A percentile compares a stretch with the other conserved stretches of the same genome.
Evolutionary conservation across 2,113 vertebrate genomes (phyloP).

Genomic region (Ascaphus truei): DNA sequence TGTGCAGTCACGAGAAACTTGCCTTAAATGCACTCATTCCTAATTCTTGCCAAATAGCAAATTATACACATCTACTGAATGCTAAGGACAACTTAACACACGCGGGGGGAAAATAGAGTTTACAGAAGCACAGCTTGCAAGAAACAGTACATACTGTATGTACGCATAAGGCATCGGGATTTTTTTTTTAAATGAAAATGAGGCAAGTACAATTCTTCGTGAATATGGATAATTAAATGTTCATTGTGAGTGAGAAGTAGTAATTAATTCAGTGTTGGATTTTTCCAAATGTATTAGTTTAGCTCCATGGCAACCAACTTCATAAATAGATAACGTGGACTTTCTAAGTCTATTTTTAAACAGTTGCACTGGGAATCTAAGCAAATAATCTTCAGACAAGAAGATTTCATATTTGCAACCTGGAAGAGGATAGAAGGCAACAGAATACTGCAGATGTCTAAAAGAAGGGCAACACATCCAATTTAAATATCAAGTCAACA

Average conservation of each 20-base stretch:
- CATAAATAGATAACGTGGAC: slow-evolving; percentile 66
- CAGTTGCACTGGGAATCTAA: slow-evolving; percentile 56
- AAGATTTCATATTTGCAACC: too few species aligned
- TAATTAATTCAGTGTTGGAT: slow-evolving; percentile 81
- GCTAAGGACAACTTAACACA: slow-evolving; percentile 16
- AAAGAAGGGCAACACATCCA: too few species aligned
- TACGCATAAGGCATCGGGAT: neutral
- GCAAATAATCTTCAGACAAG: slow-evolving; percentile 47
- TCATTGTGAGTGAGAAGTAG: slow-evolving; percentile 72
- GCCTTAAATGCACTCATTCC: neutral
- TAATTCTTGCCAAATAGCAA: neutral
- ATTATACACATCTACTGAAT: neutral
- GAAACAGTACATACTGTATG: neutral
- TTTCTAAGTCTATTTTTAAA: slow-evolving; percentile 65
- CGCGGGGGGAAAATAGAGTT: neutral
- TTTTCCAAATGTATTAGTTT: slow-evolving; percentile 78
- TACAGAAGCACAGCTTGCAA: neutral
- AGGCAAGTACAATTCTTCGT: slow-evolving; percentile 53
- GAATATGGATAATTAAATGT: slow-evolving; percentile 78
- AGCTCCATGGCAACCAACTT: slow-evolving; percentile 71
- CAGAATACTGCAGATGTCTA: too few species aligned
- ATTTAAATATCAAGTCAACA: too few species aligned
- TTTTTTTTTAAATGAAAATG: slow-evolving; percentile 47
- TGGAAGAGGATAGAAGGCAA: too few species aligned
- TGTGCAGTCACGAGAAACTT: neutral